These are phyloP conservation scores for Girardinus metallicus DNA, from an alignment of 2,797 vertebrate genomes.

Conservation along the genomic window DNA sequence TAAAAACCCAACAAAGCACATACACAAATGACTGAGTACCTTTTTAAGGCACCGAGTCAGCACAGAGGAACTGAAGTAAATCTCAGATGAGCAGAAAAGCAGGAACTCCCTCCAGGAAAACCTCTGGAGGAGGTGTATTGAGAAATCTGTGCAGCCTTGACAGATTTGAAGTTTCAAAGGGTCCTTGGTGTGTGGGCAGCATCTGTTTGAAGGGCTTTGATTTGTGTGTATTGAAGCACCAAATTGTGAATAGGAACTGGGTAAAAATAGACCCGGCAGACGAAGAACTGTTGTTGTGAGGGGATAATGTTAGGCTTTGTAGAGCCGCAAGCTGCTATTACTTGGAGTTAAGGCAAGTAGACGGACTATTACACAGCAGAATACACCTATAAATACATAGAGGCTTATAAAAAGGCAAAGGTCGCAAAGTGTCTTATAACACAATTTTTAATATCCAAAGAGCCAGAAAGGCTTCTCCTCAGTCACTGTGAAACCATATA, in stretches of 20 bases:
- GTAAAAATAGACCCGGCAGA: slow-evolving; percentile 66
- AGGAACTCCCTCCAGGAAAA: slow-evolving; percentile 45
- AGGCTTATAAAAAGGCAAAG: slow-evolving; percentile 17
- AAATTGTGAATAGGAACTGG: slow-evolving; percentile 64
- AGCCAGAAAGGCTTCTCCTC: background rate
- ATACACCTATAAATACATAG: slow-evolving; percentile 51
- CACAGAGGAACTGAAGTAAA: slow-evolving; percentile 39
- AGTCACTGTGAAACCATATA: background rate
- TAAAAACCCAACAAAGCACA: background rate
- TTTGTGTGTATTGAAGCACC: slow-evolving; percentile 73
- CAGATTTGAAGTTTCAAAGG: slow-evolving; percentile 57
- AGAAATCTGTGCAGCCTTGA: slow-evolving; percentile 44
- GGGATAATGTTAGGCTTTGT: slow-evolving; percentile 65
- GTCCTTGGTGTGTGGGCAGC: slow-evolving; percentile 61
- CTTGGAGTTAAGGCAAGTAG: slow-evolving; percentile 42
- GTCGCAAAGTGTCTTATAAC: background rate
- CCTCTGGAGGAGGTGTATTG: slow-evolving; percentile 19
- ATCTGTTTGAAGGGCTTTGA: slow-evolving; percentile 66
- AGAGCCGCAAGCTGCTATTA: slow-evolving; percentile 60
- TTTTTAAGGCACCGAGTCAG: slow-evolving; percentile 13
- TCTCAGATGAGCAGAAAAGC: slow-evolving; percentile 45
- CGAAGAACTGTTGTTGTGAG: slow-evolving; percentile 61
- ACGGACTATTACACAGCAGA: slow-evolving; percentile 44
- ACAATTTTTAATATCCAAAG: slow-evolving; percentile 7
- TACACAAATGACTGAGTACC: background rate